Evolutionary conservation across 2,797 vertebrate species (phyloP), one percentile per base, ranked within the genome.

Genomic region (Dendrocincla fuliginosa): DNA sequence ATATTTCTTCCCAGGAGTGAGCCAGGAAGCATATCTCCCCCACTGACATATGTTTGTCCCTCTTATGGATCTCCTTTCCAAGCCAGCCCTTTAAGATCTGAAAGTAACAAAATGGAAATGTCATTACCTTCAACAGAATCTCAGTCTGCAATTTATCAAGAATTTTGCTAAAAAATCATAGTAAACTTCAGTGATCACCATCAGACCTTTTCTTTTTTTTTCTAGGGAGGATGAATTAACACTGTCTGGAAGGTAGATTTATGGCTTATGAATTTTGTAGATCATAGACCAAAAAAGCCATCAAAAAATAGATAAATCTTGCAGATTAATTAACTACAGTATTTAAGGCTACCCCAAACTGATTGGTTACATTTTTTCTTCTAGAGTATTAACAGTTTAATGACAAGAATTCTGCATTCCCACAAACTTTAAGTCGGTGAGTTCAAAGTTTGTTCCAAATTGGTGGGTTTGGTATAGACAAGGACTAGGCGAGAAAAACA

Each of bases 41-140:
- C 11, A 39, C 3, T 25, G 16, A 59, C 7, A 5, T 30, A 37
- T 1, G 3, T 20, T 0, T 2, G 3, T 18, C 0, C 0, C 9
- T 22, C 33, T 61, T 46, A 63, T 1, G 18, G 13, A 47, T 63
- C 30, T 82, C 24, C 8, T 7, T 55, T 71, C 17, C 35, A 84
- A 78, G 53, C 9, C 17, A 55, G 50, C 12, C n/a, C n/a, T 87
- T 87, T 53, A 55, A 47, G 16, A 71, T 73, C 32, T 63, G 18
- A 65, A 71, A 46, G 5, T 9, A 68, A 56, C 41, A 47, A 63
- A 57, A 52, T 39, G 9, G 25, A 64, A 76, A 71, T 39, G 4
- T 49, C 57, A 22, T 44, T 71, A 14, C 18, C 22, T 73, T 73
- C 71, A 85, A 16, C 6, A 88, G 37, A 85, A 83, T 64, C 15